Conservation (phyloP, 2,797 vertebrate genomes). For the Mastacembelus armatus region DNA sequence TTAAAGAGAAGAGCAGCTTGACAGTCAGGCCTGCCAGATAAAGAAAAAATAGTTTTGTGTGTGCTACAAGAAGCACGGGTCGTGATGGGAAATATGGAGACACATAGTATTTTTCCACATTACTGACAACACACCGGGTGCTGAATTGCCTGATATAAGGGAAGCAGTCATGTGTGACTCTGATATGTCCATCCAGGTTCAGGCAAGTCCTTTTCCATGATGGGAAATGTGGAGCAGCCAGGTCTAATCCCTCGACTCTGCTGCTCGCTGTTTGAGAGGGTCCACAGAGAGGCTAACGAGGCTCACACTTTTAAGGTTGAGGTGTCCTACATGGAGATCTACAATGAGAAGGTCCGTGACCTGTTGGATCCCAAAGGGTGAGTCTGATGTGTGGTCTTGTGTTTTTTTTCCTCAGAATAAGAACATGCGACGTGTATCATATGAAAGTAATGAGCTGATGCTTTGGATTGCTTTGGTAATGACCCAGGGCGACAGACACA, state of each 20-base stretch:
- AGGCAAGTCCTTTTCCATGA: slow-evolving; percentile 99
- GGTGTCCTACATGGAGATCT: slow-evolving; percentile 99
- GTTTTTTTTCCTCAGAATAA: neutral
- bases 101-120: neutral
- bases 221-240: slow-evolving; percentile 95
- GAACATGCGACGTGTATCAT: slow-evolving; percentile 1
- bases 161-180: slow-evolving; percentile 15
- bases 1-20: slow-evolving; percentile 12
- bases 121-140: too few species aligned
- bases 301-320: slow-evolving; percentile 95
- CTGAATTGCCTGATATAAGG: too few species aligned
- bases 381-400: slow-evolving; percentile 65
- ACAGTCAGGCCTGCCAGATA: neutral
- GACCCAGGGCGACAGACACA: slow-evolving; percentile 3
- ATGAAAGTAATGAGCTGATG: slow-evolving; percentile 13
- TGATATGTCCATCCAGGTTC: slow-evolving; percentile 86
- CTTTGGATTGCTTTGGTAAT: slow-evolving; percentile 9
- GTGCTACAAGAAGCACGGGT: neutral
- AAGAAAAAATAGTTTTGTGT: neutral
- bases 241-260: slow-evolving; percentile 98
- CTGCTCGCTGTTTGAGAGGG: slow-evolving; percentile 95
- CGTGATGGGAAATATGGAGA: neutral
- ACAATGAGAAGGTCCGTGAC: slow-evolving; percentile 98
- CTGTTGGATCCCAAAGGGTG: slow-evolving; percentile 98
- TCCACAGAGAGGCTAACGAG: slow-evolving; percentile 89